A percentile compares a stretch with the other conserved stretches of the same genome.
phyloP scores from a whole-genome alignment of 2,888 invertebrate species.

The Drosophila macrospina region DNA sequence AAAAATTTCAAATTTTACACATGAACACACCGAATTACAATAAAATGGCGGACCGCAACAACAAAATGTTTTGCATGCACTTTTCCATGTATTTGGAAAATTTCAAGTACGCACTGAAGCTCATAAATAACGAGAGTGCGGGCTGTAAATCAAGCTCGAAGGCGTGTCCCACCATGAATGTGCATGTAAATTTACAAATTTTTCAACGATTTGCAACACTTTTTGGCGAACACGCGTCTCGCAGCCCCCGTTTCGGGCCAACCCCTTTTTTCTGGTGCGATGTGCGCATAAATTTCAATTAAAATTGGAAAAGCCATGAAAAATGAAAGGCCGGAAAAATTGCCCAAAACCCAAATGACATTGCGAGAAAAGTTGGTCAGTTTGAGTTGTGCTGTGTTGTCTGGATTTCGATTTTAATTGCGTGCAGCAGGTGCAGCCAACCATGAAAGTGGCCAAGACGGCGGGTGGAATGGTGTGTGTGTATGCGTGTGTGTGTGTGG shows the following conservation, averaged over 20 bases:
- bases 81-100: conserved; percentile 32
- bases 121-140: conserved; percentile 72
- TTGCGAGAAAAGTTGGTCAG: conserved; percentile 55
- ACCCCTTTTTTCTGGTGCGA: conserved; percentile 43
- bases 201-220: conserved; percentile 67
- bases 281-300: conserved; percentile 79
- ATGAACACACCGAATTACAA: conserved; percentile 72
- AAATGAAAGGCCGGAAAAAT: conserved; percentile 48
- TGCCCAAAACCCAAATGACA: conserved; percentile 24
- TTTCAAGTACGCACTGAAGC: conserved; percentile 24
- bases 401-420: conserved; percentile 63
- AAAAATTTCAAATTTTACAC: conserved; percentile 81
- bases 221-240: conserved; percentile 75
- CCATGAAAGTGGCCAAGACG: conserved; percentile 71
- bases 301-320: conserved; percentile 80
- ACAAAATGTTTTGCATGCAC: conserved; percentile 73
- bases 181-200: conserved; percentile 37
- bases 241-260: conserved; percentile 23
- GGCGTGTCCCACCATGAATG: conserved; percentile 13
- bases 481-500: neutral
- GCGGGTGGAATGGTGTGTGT: no score
- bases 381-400: conserved; percentile 25
- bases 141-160: conserved; percentile 67
- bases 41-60: conserved; percentile 52
- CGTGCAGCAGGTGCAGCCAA: conserved; percentile 68